Conservation (phyloP, 2,888 invertebrate species). For the Dryococelus australis region DNA sequence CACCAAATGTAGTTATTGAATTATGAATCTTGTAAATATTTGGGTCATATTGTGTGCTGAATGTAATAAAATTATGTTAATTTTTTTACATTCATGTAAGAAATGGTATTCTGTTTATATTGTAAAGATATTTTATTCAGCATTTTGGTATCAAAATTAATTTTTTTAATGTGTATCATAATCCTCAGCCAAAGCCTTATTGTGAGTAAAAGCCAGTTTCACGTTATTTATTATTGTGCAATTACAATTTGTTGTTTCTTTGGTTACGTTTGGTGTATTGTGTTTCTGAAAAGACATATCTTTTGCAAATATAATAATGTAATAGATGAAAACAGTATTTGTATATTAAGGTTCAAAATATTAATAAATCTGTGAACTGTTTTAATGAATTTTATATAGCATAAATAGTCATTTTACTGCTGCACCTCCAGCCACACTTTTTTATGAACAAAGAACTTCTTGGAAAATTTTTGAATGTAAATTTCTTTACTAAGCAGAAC, state of each 20-base stretch:
- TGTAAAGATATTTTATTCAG: neutral
- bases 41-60: neutral
- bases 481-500: no score
- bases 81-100: neutral
- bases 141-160: neutral
- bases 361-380: conserved; percentile 51
- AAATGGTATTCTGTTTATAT: neutral
- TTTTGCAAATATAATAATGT: conserved; percentile 39
- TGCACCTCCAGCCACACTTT: neutral
- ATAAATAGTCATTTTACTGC: neutral
- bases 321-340: conserved; percentile 37
- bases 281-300: conserved; percentile 41
- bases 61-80: neutral
- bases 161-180: neutral
- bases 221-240: neutral
- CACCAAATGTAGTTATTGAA: neutral
- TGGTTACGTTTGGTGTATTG: conserved; percentile 29
- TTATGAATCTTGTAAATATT: neutral
- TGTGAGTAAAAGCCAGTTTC: neutral
- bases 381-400: conserved; percentile 45
- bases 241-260: conserved; percentile 17
- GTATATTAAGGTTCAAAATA: conserved; percentile 44
- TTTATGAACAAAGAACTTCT: no score
- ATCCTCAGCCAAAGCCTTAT: conserved; percentile 11
- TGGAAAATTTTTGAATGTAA: no score